Conservation (phyloP, 2,113 vertebrate genomes). For the Apodemus sylvaticus region DNA sequence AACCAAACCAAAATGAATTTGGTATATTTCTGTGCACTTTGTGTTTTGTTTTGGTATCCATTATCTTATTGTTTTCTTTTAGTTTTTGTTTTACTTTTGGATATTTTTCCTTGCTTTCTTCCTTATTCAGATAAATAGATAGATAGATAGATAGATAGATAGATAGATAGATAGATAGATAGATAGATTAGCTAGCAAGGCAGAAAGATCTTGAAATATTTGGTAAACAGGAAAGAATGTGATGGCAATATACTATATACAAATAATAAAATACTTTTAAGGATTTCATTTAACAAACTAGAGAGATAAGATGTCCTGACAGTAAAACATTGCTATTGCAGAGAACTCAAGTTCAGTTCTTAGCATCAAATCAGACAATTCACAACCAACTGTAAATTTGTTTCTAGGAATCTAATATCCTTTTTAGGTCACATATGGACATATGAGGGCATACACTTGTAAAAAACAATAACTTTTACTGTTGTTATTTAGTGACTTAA, state of each 20-base stretch:
- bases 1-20: background rate
- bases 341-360: too few relatives aligned
- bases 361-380: background rate
- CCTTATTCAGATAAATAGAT: background rate
- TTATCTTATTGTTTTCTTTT: background rate
- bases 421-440: background rate
- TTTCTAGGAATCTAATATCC: background rate
- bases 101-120: background rate
- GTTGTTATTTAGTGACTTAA: background rate
- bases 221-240: background rate
- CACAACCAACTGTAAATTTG: background rate
- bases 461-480: background rate
- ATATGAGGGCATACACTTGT: background rate
- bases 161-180: background rate
- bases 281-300: background rate
- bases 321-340: background rate
- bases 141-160: background rate
- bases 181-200: background rate
- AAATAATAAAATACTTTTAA: background rate
- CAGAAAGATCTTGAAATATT: background rate
- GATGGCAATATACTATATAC: background rate
- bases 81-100: background rate
- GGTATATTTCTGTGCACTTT: background rate
- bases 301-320: background rate
- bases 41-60: background rate